A percentile compares a stretch with the other conserved stretches of the same genome.
These are phyloP conservation scores for Pomatorhinus ruficollis DNA, from an alignment of 2,113 vertebrate species.

Conservation along the genomic window DNA sequence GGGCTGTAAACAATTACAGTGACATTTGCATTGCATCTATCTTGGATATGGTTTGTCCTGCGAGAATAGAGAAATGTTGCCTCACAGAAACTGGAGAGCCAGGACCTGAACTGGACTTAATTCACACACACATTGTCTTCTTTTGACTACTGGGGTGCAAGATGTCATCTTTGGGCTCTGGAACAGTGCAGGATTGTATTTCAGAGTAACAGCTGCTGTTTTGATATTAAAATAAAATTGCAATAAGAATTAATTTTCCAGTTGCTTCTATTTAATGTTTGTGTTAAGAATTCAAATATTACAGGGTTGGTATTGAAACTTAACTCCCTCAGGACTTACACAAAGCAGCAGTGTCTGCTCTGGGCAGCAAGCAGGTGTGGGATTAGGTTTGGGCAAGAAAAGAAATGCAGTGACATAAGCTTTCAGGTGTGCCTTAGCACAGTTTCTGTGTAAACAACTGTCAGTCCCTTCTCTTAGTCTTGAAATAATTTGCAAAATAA, in stretches of 20 bases:
- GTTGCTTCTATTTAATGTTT: neutral
- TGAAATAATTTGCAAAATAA: neutral
- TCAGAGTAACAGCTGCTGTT: neutral
- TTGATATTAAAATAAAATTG: neutral
- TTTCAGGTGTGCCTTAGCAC: neutral
- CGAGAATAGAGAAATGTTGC: neutral
- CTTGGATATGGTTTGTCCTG: neutral
- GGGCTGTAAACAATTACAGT: neutral
- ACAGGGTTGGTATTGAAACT: neutral
- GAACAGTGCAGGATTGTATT: neutral
- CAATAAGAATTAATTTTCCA: neutral
- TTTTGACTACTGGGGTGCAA: neutral
- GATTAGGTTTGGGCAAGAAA: neutral
- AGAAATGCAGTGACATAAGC: neutral
- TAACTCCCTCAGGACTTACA: neutral
- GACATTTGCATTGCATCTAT: neutral
- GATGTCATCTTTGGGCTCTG: neutral
- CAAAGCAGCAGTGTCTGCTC: neutral
- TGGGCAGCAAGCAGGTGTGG: neutral
- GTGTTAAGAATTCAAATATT: neutral
- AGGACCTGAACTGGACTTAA: neutral
- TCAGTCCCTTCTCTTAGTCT: neutral
- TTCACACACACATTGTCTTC: neutral
- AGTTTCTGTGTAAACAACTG: neutral
- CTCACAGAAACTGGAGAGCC: neutral